Percentiles rank a stretch among this genome's conserved stretches.
Evolutionary conservation across 2,888 invertebrate species (phyloP).

Genomic region (Synanthedon formicaeformis): DNA sequence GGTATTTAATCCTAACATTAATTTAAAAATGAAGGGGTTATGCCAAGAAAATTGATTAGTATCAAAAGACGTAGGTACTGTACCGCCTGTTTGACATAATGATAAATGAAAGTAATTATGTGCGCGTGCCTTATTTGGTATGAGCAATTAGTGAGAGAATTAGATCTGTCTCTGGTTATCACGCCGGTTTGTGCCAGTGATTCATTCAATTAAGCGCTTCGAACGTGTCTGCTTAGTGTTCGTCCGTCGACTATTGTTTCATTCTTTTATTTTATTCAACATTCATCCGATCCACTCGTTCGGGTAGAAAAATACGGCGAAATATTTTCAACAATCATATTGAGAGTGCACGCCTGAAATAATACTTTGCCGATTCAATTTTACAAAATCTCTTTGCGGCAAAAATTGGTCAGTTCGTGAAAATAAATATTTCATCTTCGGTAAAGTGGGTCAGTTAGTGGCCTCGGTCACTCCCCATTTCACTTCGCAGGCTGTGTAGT

Average conservation of each 20-base stretch:
- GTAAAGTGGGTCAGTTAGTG: constrained; percentile 15
- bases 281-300: too few species aligned
- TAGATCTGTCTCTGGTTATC: constrained; percentile 31
- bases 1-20: too few species aligned
- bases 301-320: too few species aligned
- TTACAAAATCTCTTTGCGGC: background rate
- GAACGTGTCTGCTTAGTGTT: background rate
- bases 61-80: too few species aligned
- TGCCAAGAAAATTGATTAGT: too few species aligned
- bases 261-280: too few species aligned
- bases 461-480: background rate
- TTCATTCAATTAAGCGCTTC: constrained; percentile 23
- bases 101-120: constrained; percentile 12
- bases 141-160: constrained; percentile 29
- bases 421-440: constrained; percentile 9
- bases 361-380: too few species aligned
- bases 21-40: too few species aligned
- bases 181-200: constrained; percentile 16
- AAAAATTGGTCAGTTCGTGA: background rate
- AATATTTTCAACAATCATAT: too few species aligned
- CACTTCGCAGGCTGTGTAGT: background rate
- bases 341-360: too few species aligned
- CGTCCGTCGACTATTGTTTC: background rate
- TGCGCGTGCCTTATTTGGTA: constrained; percentile 15
- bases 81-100: background rate